These are phyloP conservation scores for Aphelocoma coerulescens DNA, from an alignment of 2,113 vertebrate genomes.

Conservation along the genomic window DNA sequence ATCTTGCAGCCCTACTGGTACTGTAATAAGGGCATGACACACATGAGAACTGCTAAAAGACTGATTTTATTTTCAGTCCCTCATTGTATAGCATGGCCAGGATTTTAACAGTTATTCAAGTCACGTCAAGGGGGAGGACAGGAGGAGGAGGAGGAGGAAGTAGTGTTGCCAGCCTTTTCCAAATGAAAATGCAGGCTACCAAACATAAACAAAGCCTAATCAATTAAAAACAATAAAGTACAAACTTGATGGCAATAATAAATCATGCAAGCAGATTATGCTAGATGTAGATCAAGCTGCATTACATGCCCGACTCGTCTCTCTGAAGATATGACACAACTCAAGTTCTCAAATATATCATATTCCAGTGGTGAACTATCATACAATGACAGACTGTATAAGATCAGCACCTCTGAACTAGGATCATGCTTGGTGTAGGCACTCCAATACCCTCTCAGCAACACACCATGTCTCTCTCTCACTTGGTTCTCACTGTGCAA, in stretches of 20 bases:
- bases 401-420: not conserved
- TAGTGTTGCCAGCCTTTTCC: not conserved
- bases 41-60: not conserved
- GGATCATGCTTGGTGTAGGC: not conserved
- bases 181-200: not conserved
- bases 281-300: not conserved
- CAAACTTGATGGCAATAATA: not conserved
- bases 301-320: not conserved
- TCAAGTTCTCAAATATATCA: not conserved
- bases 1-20: not conserved
- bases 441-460: not conserved
- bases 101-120: not conserved
- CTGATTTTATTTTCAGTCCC: not conserved
- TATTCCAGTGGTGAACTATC: not conserved
- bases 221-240: not conserved
- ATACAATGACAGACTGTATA: rapidly evolving
- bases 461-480: not conserved
- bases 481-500: not conserved
- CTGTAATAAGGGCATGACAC: conserved; percentile 11
- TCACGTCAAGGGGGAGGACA: rapidly evolving
- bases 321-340: not conserved
- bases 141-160: not conserved
- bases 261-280: not conserved
- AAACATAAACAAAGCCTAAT: not conserved
- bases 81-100: not conserved